phyloP scores from a whole-genome alignment of 2,888 invertebrate genomes.

The Oeneis ivallda region DNA sequence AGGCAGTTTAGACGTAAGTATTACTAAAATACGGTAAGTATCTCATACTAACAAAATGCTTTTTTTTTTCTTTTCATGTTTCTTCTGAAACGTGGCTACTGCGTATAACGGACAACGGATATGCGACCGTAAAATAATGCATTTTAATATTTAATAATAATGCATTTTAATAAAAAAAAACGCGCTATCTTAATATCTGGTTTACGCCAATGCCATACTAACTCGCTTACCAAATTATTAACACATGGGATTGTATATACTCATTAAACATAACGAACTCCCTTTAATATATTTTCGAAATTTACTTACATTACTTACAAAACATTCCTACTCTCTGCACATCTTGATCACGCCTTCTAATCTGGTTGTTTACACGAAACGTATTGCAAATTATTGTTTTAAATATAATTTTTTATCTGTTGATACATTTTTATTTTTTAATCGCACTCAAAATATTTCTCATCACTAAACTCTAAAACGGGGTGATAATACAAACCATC shows the following conservation, averaged over 20 bases:
- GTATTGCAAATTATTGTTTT: constrained; percentile 1
- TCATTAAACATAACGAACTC: constrained; percentile 30
- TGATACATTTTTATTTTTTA: background rate
- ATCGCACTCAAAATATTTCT: background rate
- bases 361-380: background rate
- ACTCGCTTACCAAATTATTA: constrained; percentile 62
- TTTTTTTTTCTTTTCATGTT: constrained; percentile 82
- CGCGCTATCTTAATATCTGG: constrained; percentile 77
- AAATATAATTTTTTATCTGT: background rate
- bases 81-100: constrained; percentile 78
- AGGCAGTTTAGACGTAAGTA: constrained; percentile 43
- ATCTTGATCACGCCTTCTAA: constrained; percentile 6
- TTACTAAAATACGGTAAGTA: constrained; percentile 57
- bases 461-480: background rate
- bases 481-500: too few relatives aligned
- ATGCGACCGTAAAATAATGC: constrained; percentile 63
- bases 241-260: constrained; percentile 42
- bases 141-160: constrained; percentile 51
- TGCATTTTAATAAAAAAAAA: constrained; percentile 56
- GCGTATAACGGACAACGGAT: constrained; percentile 57
- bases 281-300: constrained; percentile 1
- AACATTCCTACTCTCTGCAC: constrained; percentile 6
- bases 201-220: constrained; percentile 77
- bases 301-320: background rate
- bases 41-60: constrained; percentile 78